phyloP scores from a whole-genome alignment of 1,140 invertebrate genomes.

The Popillia japonica region DNA sequence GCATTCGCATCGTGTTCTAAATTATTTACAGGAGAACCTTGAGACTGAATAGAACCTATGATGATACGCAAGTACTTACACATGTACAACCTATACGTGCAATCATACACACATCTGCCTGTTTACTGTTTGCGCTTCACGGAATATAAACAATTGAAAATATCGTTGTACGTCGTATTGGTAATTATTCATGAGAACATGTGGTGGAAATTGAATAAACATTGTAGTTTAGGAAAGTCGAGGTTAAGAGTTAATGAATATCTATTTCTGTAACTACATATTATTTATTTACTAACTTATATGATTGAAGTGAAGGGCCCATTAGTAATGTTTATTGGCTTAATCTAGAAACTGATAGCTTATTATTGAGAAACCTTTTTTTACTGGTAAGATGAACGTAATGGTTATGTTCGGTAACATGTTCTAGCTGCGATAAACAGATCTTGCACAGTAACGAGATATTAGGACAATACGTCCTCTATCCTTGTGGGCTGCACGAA shows the following conservation, averaged over 20 bases:
- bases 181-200: conserved; percentile 27
- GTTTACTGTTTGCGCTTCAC: conserved; percentile 29
- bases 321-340: too few relatives aligned
- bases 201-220: conserved; percentile 11
- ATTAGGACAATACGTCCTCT: too few relatives aligned
- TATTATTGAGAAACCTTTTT: too few relatives aligned
- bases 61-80: neutral
- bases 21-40: conserved; percentile 23
- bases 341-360: too few relatives aligned
- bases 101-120: conserved; percentile 22
- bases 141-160: conserved; percentile 28
- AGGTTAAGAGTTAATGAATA: conserved; percentile 1
- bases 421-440: too few relatives aligned
- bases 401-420: too few relatives aligned
- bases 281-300: too few relatives aligned
- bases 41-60: neutral
- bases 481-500: too few relatives aligned
- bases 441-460: too few relatives aligned
- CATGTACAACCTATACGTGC: neutral
- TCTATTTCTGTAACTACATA: neutral
- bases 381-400: too few relatives aligned
- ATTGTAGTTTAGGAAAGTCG: neutral
- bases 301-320: too few relatives aligned
- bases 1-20: conserved; percentile 15
- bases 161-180: neutral